These are phyloP conservation scores for Sardinella longiceps DNA, from an alignment of 2,797 vertebrate genomes.

Conservation along the genomic window DNA sequence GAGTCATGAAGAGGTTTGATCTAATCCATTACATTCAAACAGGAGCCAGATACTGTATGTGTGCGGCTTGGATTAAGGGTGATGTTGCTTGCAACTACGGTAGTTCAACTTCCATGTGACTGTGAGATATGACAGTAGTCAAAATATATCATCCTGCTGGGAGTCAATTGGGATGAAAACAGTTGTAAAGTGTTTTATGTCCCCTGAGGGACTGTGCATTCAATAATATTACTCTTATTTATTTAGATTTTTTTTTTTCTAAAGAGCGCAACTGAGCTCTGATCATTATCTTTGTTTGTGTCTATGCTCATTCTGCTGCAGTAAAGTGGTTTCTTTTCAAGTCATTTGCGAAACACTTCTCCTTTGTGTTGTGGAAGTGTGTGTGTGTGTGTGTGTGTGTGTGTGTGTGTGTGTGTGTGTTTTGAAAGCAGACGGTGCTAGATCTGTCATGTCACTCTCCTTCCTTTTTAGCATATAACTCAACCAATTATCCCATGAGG, in stretches of 20 bases:
- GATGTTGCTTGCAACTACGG: slow-evolving; percentile 3
- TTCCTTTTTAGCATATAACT: background rate
- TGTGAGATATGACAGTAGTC: background rate
- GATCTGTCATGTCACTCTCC: background rate
- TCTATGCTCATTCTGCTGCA: background rate
- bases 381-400: too few relatives aligned
- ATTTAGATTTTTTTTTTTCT: too few relatives aligned
- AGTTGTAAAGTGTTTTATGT: background rate
- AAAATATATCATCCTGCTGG: background rate
- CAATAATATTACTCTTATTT: background rate
- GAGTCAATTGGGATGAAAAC: background rate
- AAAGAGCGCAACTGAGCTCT: background rate
- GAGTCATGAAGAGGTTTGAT: background rate
- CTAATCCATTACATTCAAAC: background rate
- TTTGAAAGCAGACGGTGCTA: background rate
- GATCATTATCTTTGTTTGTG: background rate
- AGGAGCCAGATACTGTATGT: background rate
- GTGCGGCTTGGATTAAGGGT: background rate
- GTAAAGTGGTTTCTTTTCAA: background rate
- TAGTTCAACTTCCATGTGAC: background rate
- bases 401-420: background rate
- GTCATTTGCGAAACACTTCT: background rate
- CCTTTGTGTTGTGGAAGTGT: background rate
- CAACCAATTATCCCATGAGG: background rate
- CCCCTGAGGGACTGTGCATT: background rate